Percentiles rank a stretch among this genome's conserved stretches.
phyloP scores from a whole-genome alignment of 2,113 vertebrate genomes.

The Amblyornis subalaris region DNA sequence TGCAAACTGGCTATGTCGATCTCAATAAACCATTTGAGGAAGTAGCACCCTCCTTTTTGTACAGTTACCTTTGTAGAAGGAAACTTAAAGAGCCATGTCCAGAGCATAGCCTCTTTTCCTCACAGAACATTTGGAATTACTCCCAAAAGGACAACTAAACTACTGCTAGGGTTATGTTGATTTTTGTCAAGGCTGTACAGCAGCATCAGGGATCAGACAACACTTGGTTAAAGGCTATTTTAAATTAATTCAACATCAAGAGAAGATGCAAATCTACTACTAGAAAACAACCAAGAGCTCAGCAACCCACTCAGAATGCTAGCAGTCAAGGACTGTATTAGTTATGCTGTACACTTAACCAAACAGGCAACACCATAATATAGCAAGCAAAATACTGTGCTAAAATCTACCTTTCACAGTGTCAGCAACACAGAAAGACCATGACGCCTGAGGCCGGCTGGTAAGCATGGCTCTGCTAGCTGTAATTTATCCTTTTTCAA shows the following conservation, averaged over 20 bases:
- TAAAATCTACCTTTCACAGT: neutral
- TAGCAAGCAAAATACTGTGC: neutral
- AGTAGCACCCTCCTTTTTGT: neutral
- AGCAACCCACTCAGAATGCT: neutral
- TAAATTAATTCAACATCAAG: neutral
- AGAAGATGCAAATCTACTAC: neutral
- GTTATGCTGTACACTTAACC: neutral
- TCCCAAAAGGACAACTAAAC: neutral
- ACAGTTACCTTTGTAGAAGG: neutral
- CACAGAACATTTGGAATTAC: neutral
- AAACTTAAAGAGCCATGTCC: neutral
- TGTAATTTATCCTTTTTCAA: neutral
- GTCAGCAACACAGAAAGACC: neutral
- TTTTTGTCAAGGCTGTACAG: neutral
- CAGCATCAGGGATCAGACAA: neutral
- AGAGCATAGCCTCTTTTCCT: neutral
- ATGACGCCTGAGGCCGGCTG: neutral
- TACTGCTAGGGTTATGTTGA: neutral
- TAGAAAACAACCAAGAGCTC: neutral
- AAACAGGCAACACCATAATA: neutral
- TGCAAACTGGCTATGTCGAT: neutral
- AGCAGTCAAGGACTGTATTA: neutral
- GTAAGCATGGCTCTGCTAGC: neutral
- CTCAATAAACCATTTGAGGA: neutral
- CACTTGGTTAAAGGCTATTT: neutral